Conservation (phyloP, 2,797 vertebrate species). For the Ptychobarbus kaznakovi region DNA sequence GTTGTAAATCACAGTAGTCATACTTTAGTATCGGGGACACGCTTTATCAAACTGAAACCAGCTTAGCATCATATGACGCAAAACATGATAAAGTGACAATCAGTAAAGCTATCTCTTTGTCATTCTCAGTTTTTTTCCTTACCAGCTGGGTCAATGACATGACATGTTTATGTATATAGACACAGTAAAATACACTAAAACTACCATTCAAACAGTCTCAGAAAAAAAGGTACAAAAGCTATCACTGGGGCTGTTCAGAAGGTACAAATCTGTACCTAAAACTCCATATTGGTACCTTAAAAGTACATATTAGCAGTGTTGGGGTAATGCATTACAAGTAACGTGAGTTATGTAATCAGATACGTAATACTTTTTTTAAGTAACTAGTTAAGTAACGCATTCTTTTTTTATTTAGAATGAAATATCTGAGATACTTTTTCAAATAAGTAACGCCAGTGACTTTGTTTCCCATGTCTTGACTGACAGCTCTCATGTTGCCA, state of each 20-base stretch:
- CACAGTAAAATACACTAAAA: neutral
- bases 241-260: neutral
- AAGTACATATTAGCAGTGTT: no score
- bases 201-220: neutral
- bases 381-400: no score
- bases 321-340: conserved; percentile 84
- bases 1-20: neutral
- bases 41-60: neutral
- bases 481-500: neutral
- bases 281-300: no score
- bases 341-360: neutral
- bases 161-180: neutral
- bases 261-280: neutral
- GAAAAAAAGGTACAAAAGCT: neutral
- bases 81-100: neutral
- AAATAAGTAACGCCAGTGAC: no score
- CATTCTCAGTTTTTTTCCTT: no score
- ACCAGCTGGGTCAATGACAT: neutral
- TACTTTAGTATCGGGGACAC: neutral
- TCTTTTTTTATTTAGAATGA: no score
- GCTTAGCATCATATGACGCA: neutral
- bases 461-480: neutral
- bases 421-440: no score
- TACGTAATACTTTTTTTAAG: neutral
- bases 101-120: neutral